phyloP scores from a whole-genome alignment of 2,888 invertebrate genomes.

The Ephialtes manifestator region DNA sequence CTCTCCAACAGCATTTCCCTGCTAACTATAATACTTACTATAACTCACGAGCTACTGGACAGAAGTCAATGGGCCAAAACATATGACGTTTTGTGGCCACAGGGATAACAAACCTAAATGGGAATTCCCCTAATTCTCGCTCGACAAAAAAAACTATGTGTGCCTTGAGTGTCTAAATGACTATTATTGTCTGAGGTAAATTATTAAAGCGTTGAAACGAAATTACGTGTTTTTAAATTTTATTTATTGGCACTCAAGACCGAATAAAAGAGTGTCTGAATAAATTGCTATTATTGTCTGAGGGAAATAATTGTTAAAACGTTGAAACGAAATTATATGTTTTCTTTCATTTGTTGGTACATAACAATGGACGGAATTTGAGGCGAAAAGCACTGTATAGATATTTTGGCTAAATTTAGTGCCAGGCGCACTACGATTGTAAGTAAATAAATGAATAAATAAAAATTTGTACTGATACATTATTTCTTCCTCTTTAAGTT shows the following conservation, averaged over 20 bases:
- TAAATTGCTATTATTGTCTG: neutral
- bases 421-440: neutral
- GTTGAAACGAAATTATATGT: neutral
- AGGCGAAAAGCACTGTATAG: conserved; percentile 2
- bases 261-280: neutral
- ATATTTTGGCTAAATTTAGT: neutral
- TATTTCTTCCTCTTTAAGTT: neutral
- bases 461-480: neutral
- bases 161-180: no score
- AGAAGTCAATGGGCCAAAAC: conserved; percentile 62
- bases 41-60: conserved; percentile 28
- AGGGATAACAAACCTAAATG: conserved; percentile 36
- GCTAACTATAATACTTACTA: conserved; percentile 21
- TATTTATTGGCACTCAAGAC: no score
- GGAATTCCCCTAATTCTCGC: conserved; percentile 13
- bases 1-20: conserved; percentile 12
- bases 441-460: neutral
- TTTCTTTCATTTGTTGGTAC: neutral
- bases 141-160: no score
- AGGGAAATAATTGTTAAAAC: neutral
- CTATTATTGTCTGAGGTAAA: no score
- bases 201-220: no score
- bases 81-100: conserved; percentile 3
- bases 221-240: no score
- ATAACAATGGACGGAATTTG: neutral